Conservation (phyloP, 2,797 vertebrate species). For the Chloroceryle amazona region DNA sequence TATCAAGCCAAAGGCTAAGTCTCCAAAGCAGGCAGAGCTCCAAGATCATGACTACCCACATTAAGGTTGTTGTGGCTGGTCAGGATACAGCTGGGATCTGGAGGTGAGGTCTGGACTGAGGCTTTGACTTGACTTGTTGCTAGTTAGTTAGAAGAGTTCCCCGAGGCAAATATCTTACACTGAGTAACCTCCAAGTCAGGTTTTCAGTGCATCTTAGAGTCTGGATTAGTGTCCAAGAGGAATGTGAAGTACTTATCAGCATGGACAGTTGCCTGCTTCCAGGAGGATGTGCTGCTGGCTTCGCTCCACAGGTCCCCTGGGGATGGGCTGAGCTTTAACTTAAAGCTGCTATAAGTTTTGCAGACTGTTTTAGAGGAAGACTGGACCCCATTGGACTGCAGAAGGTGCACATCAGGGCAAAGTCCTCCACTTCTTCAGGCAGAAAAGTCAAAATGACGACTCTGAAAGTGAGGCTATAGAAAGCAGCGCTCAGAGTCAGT, state of each 20-base stretch:
- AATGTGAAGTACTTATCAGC: slow-evolving; percentile 46
- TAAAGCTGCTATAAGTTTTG: neutral
- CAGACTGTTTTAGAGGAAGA: neutral
- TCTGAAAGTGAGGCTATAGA: neutral
- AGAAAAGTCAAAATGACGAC: neutral
- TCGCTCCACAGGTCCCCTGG: neutral
- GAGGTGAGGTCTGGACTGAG: neutral
- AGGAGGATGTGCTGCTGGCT: slow-evolving; percentile 39
- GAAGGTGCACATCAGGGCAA: neutral
- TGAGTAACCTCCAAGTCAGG: neutral
- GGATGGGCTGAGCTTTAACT: slow-evolving; percentile 4
- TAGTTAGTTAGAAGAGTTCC: neutral
- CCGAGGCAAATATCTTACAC: neutral
- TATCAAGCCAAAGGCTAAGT: neutral
- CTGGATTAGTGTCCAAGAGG: neutral
- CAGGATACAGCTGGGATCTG: neutral
- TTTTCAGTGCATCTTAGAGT: neutral
- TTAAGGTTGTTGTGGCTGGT: neutral
- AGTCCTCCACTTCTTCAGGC: neutral
- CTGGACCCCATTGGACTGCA: neutral
- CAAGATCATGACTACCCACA: neutral
- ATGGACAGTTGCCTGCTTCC: neutral
- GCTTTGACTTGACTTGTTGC: neutral
- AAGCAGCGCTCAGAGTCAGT: neutral
- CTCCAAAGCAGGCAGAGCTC: neutral